Evolutionary conservation across 2,888 invertebrate genomes (phyloP).

Genomic region (Liopterus haemorrhoidalis): DNA sequence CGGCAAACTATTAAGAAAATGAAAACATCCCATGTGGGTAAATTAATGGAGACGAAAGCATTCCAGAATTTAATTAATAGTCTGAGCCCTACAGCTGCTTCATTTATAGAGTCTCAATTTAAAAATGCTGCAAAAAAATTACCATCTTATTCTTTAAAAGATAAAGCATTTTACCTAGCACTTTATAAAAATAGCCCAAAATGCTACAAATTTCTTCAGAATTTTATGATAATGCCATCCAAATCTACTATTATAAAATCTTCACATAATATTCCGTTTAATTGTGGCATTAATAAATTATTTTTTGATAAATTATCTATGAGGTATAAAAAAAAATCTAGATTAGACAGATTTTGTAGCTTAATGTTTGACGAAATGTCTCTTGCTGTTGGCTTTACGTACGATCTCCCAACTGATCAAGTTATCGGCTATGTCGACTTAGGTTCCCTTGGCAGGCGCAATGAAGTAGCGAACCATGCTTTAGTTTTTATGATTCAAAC

Average conservation of each 20-base stretch:
- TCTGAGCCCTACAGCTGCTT: too few relatives aligned
- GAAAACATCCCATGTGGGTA: too few relatives aligned
- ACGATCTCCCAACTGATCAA: neutral
- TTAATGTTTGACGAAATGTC: slow-evolving; percentile 16
- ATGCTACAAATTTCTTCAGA: slow-evolving; percentile 4
- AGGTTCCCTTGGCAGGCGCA: slow-evolving; percentile 23
- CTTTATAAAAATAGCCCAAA: slow-evolving; percentile 4
- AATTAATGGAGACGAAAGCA: too few relatives aligned
- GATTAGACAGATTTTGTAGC: slow-evolving; percentile 10
- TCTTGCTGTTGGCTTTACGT: neutral
- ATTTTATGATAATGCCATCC: slow-evolving; percentile 1
- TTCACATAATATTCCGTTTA: slow-evolving; percentile 5
- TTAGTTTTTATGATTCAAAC: slow-evolving; percentile 31
- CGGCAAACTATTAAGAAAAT: too few relatives aligned
- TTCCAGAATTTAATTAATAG: too few relatives aligned
- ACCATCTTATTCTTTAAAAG: neutral
- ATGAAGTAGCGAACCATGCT: slow-evolving; percentile 27
- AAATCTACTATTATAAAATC: neutral
- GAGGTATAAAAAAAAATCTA: slow-evolving; percentile 1
- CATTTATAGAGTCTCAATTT: neutral
- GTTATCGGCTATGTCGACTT: slow-evolving; percentile 28
- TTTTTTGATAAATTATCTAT: slow-evolving; percentile 2
- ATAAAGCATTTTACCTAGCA: slow-evolving; percentile 3
- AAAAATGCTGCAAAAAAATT: slow-evolving; percentile 7
- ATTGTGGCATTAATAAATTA: neutral